Conservation (phyloP, 2,888 invertebrate species). For the Nomada ruficornis region DNA sequence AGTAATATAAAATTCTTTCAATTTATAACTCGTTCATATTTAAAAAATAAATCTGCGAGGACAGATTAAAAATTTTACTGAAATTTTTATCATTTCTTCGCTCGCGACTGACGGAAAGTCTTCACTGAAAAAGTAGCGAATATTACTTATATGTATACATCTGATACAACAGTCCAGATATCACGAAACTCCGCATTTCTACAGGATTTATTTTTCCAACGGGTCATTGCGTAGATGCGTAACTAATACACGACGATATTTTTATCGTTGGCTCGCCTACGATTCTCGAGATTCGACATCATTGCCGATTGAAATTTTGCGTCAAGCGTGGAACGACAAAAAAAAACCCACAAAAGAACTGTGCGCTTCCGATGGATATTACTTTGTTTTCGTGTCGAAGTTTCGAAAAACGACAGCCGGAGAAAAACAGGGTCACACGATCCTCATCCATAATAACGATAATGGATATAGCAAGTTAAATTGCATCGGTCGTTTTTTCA, state of each 20-base stretch:
- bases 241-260: conserved; percentile 9
- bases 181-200: too few species aligned
- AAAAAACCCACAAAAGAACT: neutral
- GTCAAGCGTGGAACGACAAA: neutral
- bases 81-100: conserved; percentile 6
- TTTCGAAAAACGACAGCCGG: neutral
- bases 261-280: neutral
- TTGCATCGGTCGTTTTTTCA: conserved; percentile 37
- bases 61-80: conserved; percentile 3
- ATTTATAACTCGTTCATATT: too few species aligned
- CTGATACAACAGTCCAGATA: neutral
- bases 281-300: neutral
- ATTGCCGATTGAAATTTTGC: neutral
- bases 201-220: neutral
- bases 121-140: neutral
- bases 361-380: neutral
- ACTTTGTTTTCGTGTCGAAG: conserved; percentile 4
- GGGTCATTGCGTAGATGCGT: neutral
- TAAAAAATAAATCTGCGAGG: neutral
- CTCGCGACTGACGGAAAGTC: neutral
- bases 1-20: too few species aligned
- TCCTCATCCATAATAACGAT: conserved; percentile 48
- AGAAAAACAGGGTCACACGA: conserved; percentile 32
- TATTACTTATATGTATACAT: conserved; percentile 16
- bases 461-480: conserved; percentile 58